Evolutionary conservation across 1,140 invertebrate species (phyloP).

Genomic region (Palaemon carinicauda): DNA sequence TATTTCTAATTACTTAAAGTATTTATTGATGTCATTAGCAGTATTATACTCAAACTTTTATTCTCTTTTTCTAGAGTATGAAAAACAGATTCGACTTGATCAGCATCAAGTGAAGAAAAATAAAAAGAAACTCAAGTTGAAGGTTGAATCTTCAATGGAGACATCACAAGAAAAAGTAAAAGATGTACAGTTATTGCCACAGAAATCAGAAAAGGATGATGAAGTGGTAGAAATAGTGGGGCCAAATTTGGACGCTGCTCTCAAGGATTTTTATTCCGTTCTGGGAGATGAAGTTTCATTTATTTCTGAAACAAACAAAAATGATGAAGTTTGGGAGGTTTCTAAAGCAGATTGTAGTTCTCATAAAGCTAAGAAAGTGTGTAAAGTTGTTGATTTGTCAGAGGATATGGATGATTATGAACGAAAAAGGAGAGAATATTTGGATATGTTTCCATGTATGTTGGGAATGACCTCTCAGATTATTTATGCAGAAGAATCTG

Average conservation of each 20-base stretch:
- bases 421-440: background rate
- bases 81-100: slow-evolving; percentile 34
- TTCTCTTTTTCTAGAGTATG: slow-evolving; percentile 36
- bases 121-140: slow-evolving; percentile 13
- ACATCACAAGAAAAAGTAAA: background rate
- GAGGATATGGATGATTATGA: slow-evolving; percentile 16
- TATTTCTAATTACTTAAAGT: too few species aligned
- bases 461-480: background rate
- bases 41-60: background rate
- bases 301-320: background rate
- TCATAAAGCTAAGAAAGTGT: background rate
- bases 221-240: background rate
- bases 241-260: background rate
- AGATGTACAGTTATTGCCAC: background rate
- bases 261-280: slow-evolving; percentile 29
- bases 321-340: too few species aligned
- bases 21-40: too few species aligned
- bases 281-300: background rate
- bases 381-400: background rate
- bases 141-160: background rate
- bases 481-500: slow-evolving; percentile 3
- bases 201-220: background rate
- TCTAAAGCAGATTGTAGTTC: background rate
- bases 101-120: slow-evolving; percentile 34
- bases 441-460: slow-evolving; percentile 27